Conservation (phyloP, 2,113 vertebrate genomes). For the Steatornis caripensis region DNA sequence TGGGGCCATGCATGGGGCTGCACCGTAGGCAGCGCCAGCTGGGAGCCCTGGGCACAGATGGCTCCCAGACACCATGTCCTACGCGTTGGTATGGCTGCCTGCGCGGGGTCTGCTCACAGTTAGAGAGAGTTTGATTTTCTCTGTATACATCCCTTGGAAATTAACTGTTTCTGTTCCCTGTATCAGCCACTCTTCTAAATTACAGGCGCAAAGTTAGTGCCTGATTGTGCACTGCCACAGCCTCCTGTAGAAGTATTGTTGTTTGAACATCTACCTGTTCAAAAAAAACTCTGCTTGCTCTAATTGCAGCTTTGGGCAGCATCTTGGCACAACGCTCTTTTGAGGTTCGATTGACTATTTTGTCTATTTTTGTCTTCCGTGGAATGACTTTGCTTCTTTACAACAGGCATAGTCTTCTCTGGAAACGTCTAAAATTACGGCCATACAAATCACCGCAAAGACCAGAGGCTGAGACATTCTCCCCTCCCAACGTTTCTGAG, state of each 20-base stretch:
- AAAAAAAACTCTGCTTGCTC: neutral
- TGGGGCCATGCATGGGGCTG: neutral
- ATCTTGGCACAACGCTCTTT: neutral
- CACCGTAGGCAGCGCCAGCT: neutral
- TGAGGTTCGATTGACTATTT: neutral
- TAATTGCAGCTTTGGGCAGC: neutral
- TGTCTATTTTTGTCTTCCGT: neutral
- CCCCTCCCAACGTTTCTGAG: neutral
- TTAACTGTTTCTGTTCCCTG: neutral
- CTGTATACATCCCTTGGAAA: neutral
- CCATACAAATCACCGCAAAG: neutral
- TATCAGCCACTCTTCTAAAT: neutral
- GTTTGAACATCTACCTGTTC: neutral
- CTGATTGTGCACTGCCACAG: neutral
- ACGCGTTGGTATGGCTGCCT: rapidly evolving
- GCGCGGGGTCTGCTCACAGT: neutral
- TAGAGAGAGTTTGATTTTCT: neutral
- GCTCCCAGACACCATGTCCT: neutral
- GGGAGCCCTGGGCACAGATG: neutral
- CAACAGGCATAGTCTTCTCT: neutral
- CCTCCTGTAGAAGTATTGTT: neutral
- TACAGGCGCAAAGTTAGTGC: neutral
- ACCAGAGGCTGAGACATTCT: neutral
- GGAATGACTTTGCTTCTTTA: neutral
- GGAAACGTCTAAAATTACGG: neutral